Evolutionary conservation across 1,140 invertebrate species (phyloP).

Genomic region (Carposina sasakii): DNA sequence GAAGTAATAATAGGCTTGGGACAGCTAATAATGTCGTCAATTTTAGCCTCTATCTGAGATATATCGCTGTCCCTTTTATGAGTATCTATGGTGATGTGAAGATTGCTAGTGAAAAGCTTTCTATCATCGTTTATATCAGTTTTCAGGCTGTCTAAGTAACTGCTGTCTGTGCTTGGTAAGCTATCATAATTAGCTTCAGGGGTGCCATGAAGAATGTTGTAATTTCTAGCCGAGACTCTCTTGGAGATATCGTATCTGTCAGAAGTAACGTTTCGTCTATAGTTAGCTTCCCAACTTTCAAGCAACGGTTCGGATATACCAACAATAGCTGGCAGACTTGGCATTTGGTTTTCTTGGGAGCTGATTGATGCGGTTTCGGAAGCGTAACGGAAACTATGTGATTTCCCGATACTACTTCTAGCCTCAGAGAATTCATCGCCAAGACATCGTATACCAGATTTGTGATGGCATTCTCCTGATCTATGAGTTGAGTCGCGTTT

Average conservation of each 20-base stretch:
- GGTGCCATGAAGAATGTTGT: slow-evolving; percentile 42
- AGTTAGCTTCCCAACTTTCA: slow-evolving; percentile 72
- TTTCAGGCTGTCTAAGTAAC: slow-evolving; percentile 65
- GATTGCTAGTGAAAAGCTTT: slow-evolving; percentile 56
- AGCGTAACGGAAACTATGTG: slow-evolving; percentile 77
- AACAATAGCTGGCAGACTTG: slow-evolving; percentile 68
- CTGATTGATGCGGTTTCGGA: slow-evolving; percentile 64
- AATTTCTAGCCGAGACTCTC: slow-evolving; percentile 58
- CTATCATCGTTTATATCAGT: slow-evolving; percentile 47
- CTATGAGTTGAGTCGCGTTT: slow-evolving; percentile 46
- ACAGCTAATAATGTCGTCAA: slow-evolving; percentile 70
- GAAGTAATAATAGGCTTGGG: slow-evolving; percentile 67
- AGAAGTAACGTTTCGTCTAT: slow-evolving; percentile 64
- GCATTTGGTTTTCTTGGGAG: slow-evolving; percentile 67
- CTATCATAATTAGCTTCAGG: slow-evolving; percentile 58
- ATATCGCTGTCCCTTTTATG: slow-evolving; percentile 62
- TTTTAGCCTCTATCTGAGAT: slow-evolving; percentile 70
- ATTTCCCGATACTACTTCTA: slow-evolving; percentile 75
- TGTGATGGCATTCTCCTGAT: slow-evolving; percentile 48
- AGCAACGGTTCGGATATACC: slow-evolving; percentile 68
- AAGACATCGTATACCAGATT: slow-evolving; percentile 51
- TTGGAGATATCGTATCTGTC: slow-evolving; percentile 58
- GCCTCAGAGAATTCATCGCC: slow-evolving; percentile 60
- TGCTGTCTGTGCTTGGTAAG: slow-evolving; percentile 62
- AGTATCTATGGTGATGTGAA: slow-evolving; percentile 51